A percentile compares a stretch with the other conserved stretches of the same genome.
These are phyloP conservation scores for Hyppa rectilinea DNA, from an alignment of 2,888 invertebrate genomes.

Conservation along the genomic window DNA sequence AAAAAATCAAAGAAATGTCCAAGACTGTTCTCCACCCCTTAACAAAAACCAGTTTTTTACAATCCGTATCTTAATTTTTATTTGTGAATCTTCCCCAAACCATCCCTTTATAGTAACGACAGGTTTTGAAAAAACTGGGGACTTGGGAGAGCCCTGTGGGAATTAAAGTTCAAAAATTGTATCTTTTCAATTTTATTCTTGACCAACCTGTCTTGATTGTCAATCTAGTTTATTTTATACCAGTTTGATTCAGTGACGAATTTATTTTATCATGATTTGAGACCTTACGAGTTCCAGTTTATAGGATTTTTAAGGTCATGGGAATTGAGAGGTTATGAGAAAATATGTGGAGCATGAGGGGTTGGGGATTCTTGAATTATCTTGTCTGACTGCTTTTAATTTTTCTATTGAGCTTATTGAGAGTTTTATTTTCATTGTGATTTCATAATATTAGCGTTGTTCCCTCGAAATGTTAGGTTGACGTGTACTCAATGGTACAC, in stretches of 20 bases:
- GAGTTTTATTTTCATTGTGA: background rate
- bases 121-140: conserved; percentile 76
- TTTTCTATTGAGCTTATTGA: background rate
- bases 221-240: conserved; percentile 74
- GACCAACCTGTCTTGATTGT: conserved; percentile 75
- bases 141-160: conserved; percentile 72
- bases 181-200: conserved; percentile 68
- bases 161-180: conserved; percentile 71
- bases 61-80: conserved; percentile 68
- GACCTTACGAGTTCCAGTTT: conserved; percentile 65
- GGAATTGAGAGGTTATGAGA: conserved; percentile 70
- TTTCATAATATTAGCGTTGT: background rate
- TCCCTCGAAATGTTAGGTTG: too few relatives aligned
- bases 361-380: background rate
- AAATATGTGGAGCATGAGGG: conserved; percentile 32
- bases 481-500: too few relatives aligned
- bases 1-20: conserved; percentile 40
- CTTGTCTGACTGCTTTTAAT: conserved; percentile 11
- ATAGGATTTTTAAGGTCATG: conserved; percentile 68
- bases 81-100: conserved; percentile 71
- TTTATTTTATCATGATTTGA: conserved; percentile 60
- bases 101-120: conserved; percentile 70
- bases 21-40: conserved; percentile 46
- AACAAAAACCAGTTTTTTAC: conserved; percentile 67
- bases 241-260: conserved; percentile 70